Base-by-base conservation (phyloP, 2,113 vertebrate species). In the Tauraco erythrolophus region DNA sequence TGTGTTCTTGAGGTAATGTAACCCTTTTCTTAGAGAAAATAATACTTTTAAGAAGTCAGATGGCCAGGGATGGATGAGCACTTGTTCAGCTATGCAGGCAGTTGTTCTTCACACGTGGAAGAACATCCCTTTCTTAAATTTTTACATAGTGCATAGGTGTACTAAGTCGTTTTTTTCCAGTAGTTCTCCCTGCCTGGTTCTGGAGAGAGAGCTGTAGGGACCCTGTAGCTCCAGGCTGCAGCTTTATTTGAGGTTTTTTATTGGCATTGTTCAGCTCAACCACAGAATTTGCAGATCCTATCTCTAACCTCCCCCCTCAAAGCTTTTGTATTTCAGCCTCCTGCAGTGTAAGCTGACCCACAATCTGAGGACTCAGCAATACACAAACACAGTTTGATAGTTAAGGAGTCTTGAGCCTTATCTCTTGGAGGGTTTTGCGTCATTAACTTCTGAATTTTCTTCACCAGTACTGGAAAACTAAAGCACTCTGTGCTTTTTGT, bases 291-390 rank as follows among this genome's bases (percentile, higher is more conserved):
- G 61, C 53, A 79, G 85, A 66, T 90, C 50, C 21, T 83, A 7
- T 83, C 75, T 93, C 66, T 80, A 33, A 54, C 30, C 10, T 85
- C 15, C 39, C 14, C 24, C 11, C 28, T 45, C 41, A 10, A 24
- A 84, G 46, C 86, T 79, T 87, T 93, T 81, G 54, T 76, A 7
- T 87, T 84, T 66, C 33, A 56, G 15, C 43, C 39, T 84, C 53
- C 89, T 84, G 65, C 53, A 41, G 57, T 45, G 72, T 68, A 75
- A 89, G 27, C 39, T 92, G 87, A 79, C 45, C 91, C 54, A 14
- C 8, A 30, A 0, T 14, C 24, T 84, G 69, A 62, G 61, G 57
- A 48, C 31, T 78, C 33, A 3, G 66, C 41, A 33, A 8, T 37
- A 45, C 50, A 50, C 37, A 48, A 61, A 31, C 39, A 51, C 75